Evolutionary conservation across 2,113 vertebrate genomes (phyloP), one percentile per base, ranked within the genome.

Genomic region (Pituophis catenifer): DNA sequence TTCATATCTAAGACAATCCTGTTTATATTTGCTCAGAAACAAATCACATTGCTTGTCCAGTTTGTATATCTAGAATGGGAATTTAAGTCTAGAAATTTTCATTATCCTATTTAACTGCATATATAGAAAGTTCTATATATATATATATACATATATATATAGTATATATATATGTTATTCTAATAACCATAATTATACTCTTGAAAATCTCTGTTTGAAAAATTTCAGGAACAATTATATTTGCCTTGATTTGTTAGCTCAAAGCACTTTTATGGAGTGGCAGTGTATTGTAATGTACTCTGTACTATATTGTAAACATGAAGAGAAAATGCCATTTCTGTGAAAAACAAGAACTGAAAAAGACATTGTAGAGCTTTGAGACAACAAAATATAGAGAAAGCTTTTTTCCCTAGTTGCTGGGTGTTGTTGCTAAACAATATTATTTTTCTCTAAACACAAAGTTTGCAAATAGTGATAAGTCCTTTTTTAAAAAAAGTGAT

Each of bases 241-340:
- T 96, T 94, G 89, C 90, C 92, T 50, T 0, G 13, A 86, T 93
- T 94, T 94, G 55, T 88, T 24, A 86, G 0, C 2, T 86, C 91
- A 1, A 54, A 26, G 87, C 6, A 94, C 26, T 12, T 53, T 55
- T 92, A 85, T 52, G 57, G 91, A 33, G 24, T 94, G 59, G 15
- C n/a, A 89, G 86, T n/a, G 10, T 15, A 91, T 54, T 94, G 58
- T 57, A 90, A 94, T 89, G 75, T 0, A 1, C 2, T 89, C 15
- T 93, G 11, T 91, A 89, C 55, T 70, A 44, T 55, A 38, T 93
- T 89, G 91, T 85, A 93, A 52, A 85, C 33, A 86, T n/a, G 50
- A 90, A 95, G 94, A 24, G 52, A 95, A 95, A 91, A 89, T 94
- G 44, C 50, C 48, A 26, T 11, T 94, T 96, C 65, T 90, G 26